A percentile compares a stretch with the other conserved stretches of the same genome.
Evolutionary conservation across 2,888 invertebrate genomes (phyloP).

Genomic region (Scotopteryx bipunctaria): DNA sequence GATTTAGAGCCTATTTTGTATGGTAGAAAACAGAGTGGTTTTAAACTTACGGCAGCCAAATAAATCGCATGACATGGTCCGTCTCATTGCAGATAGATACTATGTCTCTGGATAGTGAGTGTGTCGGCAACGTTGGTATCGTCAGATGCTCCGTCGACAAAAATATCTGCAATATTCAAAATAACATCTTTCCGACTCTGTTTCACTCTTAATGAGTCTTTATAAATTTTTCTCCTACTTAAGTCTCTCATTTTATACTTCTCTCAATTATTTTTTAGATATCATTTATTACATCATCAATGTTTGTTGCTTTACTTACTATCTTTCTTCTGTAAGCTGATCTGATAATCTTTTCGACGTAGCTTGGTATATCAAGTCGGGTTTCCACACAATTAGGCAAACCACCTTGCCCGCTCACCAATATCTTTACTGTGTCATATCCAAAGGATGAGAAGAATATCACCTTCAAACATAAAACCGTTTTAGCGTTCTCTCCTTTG

Average conservation of each 20-base stretch:
- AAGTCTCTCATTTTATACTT: too few relatives aligned
- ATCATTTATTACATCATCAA: too few relatives aligned
- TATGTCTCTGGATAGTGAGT: slow-evolving; percentile 69
- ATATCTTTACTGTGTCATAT: slow-evolving; percentile 67
- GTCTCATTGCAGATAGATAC: slow-evolving; percentile 72
- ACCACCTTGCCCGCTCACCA: slow-evolving; percentile 73
- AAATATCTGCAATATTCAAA: slow-evolving; percentile 57
- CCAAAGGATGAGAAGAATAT: slow-evolving; percentile 70
- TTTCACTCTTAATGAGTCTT: too few relatives aligned
- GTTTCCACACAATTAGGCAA: slow-evolving; percentile 71
- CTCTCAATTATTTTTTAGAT: too few relatives aligned
- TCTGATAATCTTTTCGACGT: slow-evolving; percentile 60
- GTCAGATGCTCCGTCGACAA: slow-evolving; percentile 70
- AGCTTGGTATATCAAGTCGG: slow-evolving; percentile 67
- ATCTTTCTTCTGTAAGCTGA: slow-evolving; percentile 57
- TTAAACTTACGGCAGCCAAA: slow-evolving; percentile 75
- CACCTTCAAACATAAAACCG: slow-evolving; percentile 44
- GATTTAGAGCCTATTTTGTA: too few relatives aligned
- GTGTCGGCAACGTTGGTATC: slow-evolving; percentile 68
- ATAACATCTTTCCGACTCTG: neutral
- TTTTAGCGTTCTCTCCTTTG: too few relatives aligned
- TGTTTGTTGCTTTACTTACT: slow-evolving; percentile 49
- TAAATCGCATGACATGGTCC: slow-evolving; percentile 67
- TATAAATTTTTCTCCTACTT: too few relatives aligned
- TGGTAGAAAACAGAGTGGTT: too few relatives aligned